A percentile compares a stretch with the other conserved stretches of the same genome.
Evolutionary conservation across 2,888 invertebrate genomes (phyloP).

Genomic region (Yponomeuta plumbellus): DNA sequence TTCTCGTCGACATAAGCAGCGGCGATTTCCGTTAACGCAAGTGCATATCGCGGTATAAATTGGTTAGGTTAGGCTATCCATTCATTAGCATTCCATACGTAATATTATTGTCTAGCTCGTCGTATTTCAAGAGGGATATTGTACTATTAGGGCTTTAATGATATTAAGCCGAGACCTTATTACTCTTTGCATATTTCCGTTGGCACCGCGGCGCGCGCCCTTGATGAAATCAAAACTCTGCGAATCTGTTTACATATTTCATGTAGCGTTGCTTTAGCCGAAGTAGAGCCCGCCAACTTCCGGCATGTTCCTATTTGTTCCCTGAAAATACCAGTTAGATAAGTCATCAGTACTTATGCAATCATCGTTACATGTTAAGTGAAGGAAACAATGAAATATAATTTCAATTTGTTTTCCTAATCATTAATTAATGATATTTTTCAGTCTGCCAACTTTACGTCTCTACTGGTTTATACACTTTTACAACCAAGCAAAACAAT

Average conservation of each 20-base stretch:
- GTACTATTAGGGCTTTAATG: background rate
- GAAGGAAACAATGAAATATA: too few relatives aligned
- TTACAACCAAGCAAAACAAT: background rate
- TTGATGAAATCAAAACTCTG: conserved; percentile 70
- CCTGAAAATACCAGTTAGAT: background rate
- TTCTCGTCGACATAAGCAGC: background rate
- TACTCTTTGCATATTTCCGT: conserved; percentile 37
- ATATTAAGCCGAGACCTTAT: conserved; percentile 1
- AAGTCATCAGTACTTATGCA: background rate
- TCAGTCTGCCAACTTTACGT: too few relatives aligned
- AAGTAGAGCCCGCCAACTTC: background rate
- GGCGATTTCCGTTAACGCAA: conserved; percentile 1
- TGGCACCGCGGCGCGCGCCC: conserved; percentile 43
- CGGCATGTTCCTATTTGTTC: background rate
- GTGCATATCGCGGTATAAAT: background rate
- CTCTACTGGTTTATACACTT: background rate
- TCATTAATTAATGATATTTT: too few relatives aligned
- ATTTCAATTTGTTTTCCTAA: too few relatives aligned
- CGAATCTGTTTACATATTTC: conserved; percentile 66
- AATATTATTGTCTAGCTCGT: background rate
- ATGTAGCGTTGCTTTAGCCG: conserved; percentile 27
- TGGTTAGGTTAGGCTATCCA: background rate
- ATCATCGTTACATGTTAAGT: too few relatives aligned
- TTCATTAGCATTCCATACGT: background rate
- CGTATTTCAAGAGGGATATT: background rate